Conservation (phyloP, 2,888 invertebrate species). For the Drosophila gaucha region DNA sequence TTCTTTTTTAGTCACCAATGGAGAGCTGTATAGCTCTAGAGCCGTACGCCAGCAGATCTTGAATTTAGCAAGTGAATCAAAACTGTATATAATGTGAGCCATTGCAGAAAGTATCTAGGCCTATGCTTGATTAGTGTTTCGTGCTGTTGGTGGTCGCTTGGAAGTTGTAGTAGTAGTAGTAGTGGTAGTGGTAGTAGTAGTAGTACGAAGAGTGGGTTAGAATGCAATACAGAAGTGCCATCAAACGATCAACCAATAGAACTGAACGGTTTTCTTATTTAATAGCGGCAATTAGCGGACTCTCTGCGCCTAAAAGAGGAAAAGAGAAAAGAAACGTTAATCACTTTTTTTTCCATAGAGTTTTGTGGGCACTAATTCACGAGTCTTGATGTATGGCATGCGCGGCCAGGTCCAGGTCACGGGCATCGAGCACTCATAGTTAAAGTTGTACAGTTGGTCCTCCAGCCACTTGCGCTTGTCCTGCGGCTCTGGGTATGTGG, state of each 20-base stretch:
- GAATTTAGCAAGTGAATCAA: slow-evolving; percentile 32
- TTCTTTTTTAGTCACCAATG: slow-evolving; percentile 35
- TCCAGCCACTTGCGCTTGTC: slow-evolving; percentile 90
- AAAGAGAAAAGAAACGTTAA: slow-evolving; percentile 63
- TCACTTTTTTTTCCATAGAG: slow-evolving; percentile 80
- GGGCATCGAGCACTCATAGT: slow-evolving; percentile 92
- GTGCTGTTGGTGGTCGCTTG: slow-evolving; percentile 67
- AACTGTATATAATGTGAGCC: slow-evolving; percentile 34
- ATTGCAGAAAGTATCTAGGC: slow-evolving; percentile 41
- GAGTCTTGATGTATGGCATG: slow-evolving; percentile 83
- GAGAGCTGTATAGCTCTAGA: slow-evolving; percentile 28
- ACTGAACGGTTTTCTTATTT: slow-evolving; percentile 66
- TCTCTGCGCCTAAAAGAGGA: slow-evolving; percentile 72
- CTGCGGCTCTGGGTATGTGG: slow-evolving; percentile 93
- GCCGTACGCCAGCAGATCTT: slow-evolving; percentile 24
- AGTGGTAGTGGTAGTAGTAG: slow-evolving; percentile 35
- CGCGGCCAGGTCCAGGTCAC: slow-evolving; percentile 88
- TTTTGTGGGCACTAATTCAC: slow-evolving; percentile 82
- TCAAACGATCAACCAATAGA: slow-evolving; percentile 56
- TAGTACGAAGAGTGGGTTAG: slow-evolving; percentile 65
- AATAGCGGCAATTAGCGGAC: slow-evolving; percentile 81
- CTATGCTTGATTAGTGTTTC: slow-evolving; percentile 60
- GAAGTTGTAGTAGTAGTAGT: slow-evolving; percentile 46
- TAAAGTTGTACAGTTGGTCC: slow-evolving; percentile 91
- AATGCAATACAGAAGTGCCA: slow-evolving; percentile 76